Percentiles rank a stretch among this genome's conserved stretches.
phyloP scores from a whole-genome alignment of 2,888 invertebrate species.

The Bombylius major region DNA sequence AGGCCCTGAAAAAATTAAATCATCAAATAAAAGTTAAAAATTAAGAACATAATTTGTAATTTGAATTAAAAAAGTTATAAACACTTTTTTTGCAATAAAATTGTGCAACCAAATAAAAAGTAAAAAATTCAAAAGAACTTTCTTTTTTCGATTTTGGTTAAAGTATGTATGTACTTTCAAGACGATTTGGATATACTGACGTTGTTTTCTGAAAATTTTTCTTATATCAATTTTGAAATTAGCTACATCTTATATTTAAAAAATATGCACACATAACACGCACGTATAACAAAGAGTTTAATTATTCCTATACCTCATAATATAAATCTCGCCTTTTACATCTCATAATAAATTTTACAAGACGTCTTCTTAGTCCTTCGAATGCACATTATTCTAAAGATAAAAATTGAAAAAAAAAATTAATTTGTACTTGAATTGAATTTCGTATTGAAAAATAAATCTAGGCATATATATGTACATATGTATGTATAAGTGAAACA shows the following conservation, averaged over 20 bases:
- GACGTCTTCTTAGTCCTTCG: not conserved
- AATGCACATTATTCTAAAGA: not conserved
- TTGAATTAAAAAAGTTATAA: too few species aligned
- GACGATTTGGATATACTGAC: too few species aligned
- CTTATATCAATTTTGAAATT: too few species aligned
- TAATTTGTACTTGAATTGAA: not conserved
- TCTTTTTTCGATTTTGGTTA: not conserved
- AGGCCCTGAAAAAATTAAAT: conserved; percentile 25
- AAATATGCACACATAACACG: too few species aligned
- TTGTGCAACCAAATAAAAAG: not conserved
- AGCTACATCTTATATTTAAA: too few species aligned
- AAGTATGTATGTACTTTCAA: too few species aligned
- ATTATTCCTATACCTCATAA: conserved; percentile 7
- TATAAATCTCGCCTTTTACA: conserved; percentile 4
- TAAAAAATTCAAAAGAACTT: not conserved
- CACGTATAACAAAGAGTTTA: too few species aligned
- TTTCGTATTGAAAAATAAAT: too few species aligned
- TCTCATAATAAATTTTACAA: conserved; percentile 1
- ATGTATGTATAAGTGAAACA: too few species aligned
- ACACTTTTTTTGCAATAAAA: not conserved
- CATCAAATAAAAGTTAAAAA: not conserved
- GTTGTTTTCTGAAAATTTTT: too few species aligned
- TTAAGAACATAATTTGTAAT: not conserved
- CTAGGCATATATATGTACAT: too few species aligned
- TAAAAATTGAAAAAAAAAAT: not conserved